Percentiles rank a stretch among this genome's conserved stretches.
phyloP scores from a whole-genome alignment of 2,113 vertebrate genomes.

The Romanogobio albipinnatus region DNA sequence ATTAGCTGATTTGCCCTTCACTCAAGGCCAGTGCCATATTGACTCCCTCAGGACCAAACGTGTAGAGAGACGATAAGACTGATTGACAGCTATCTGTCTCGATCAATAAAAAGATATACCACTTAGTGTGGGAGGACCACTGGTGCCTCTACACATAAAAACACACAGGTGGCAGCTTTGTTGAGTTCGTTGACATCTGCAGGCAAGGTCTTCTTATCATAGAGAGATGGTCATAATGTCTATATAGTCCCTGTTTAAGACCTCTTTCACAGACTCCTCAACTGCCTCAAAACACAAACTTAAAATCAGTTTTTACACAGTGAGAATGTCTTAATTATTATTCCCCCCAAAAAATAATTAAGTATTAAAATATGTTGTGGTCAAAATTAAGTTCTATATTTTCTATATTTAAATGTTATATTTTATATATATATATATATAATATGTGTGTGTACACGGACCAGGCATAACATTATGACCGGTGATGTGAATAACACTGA shows the following conservation, averaged over 20 bases:
- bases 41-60: slow-evolving; percentile 64
- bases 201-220: slow-evolving; percentile 53
- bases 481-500: no score
- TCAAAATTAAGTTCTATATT: no score
- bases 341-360: no score
- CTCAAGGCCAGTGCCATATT: slow-evolving; percentile 60
- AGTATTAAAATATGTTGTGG: no score
- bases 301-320: neutral
- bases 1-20: slow-evolving; percentile 62
- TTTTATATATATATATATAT: no score
- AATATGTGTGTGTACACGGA: no score
- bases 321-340: no score
- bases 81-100: slow-evolving; percentile 72
- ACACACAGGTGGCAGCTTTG: slow-evolving; percentile 3
- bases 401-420: no score
- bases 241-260: neutral
- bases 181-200: slow-evolving; percentile 16
- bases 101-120: slow-evolving; percentile 75
- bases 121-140: slow-evolving; percentile 37
- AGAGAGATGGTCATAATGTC: slow-evolving; percentile 15
- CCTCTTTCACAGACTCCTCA: neutral
- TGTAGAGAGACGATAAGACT: slow-evolving; percentile 75
- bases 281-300: neutral
- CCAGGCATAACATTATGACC: no score
- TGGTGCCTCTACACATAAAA: slow-evolving; percentile 32